Conservation (phyloP, 1,140 invertebrate species). For the Nixonia krombeini region DNA sequence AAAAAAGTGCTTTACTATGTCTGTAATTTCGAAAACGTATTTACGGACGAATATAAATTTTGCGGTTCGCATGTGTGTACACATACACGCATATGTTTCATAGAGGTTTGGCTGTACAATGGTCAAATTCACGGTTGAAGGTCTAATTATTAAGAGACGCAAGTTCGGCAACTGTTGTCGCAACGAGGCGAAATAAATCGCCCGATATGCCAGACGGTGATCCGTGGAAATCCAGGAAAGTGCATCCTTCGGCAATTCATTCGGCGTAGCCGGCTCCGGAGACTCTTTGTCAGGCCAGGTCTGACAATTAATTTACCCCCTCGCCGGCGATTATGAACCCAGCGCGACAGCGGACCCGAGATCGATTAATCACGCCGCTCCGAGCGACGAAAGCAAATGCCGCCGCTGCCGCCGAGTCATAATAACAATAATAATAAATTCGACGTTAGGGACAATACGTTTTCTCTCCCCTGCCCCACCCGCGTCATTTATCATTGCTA, state of each 20-base stretch:
- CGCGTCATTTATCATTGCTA: constrained; percentile 36
- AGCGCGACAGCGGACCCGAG: constrained; percentile 10
- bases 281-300: not conserved
- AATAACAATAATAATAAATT: constrained; percentile 34
- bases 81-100: too few relatives aligned
- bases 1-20: too few relatives aligned
- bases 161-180: too few relatives aligned
- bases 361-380: constrained; percentile 40
- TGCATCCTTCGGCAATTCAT: not conserved
- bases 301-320: constrained; percentile 13
- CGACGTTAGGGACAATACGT: constrained; percentile 38
- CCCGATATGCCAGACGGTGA: not conserved
- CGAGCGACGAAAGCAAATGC: constrained; percentile 38
- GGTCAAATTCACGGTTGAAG: too few relatives aligned
- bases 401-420: constrained; percentile 24
- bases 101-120: too few relatives aligned
- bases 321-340: constrained; percentile 11
- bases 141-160: too few relatives aligned
- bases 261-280: too few relatives aligned
- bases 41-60: too few relatives aligned
- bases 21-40: too few relatives aligned
- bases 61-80: too few relatives aligned
- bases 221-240: constrained; percentile 5
- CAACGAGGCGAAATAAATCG: too few relatives aligned
- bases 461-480: constrained; percentile 20